Percentiles rank a stretch among this genome's conserved stretches.
Conservation (phyloP, 2,888 invertebrate genomes). For the Hipparchia sbordonii region DNA sequence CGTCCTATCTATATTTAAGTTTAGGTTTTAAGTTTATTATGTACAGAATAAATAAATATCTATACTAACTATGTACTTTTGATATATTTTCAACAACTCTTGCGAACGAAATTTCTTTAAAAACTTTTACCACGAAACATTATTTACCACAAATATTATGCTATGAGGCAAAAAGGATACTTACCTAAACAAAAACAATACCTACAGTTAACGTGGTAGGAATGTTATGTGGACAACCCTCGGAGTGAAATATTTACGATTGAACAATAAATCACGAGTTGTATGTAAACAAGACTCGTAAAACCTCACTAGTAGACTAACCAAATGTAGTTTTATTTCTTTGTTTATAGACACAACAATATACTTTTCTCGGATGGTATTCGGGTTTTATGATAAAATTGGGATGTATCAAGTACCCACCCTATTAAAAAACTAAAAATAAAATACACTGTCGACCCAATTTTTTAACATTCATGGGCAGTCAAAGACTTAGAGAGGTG, state of each 20-base stretch:
- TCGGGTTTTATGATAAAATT: slow-evolving; percentile 17
- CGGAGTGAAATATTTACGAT: not conserved
- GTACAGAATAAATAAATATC: too few relatives aligned
- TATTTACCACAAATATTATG: too few relatives aligned
- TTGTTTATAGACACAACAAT: slow-evolving; percentile 1
- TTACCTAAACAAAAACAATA: too few relatives aligned
- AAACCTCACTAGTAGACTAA: not conserved
- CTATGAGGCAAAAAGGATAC: too few relatives aligned
- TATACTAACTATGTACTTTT: too few relatives aligned
- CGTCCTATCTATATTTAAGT: too few relatives aligned
- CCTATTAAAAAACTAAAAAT: not conserved
- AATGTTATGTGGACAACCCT: not conserved
- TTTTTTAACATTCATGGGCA: slow-evolving; percentile 12
- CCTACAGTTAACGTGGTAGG: too few relatives aligned
- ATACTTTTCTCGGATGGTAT: not conserved
- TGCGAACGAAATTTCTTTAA: too few relatives aligned
- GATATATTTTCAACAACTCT: too few relatives aligned
- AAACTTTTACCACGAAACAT: too few relatives aligned
- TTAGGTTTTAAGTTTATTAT: too few relatives aligned
- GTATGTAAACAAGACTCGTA: slow-evolving; percentile 14
- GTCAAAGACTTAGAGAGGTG: slow-evolving; percentile 15
- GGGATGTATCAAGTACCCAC: not conserved
- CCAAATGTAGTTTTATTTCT: slow-evolving; percentile 14
- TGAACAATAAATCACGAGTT: slow-evolving; percentile 1
- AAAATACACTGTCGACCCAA: slow-evolving; percentile 15